Evolutionary conservation across 2,113 vertebrate genomes (phyloP).

Genomic region (Boleophthalmus pectinirostris): DNA sequence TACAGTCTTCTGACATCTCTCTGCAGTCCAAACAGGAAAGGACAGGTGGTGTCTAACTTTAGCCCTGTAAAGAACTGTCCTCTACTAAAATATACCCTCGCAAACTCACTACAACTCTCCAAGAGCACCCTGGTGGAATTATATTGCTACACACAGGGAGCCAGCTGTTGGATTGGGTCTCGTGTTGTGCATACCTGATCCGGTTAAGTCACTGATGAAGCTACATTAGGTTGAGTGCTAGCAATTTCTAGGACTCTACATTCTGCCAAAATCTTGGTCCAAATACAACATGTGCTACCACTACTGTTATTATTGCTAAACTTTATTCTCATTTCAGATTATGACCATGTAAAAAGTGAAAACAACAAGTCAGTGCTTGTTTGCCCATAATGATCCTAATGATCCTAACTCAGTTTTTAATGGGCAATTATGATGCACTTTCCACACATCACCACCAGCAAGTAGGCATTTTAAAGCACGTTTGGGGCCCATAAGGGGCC

Average conservation of each 20-base stretch:
- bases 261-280: not conserved
- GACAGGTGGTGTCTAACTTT: constrained; percentile 47
- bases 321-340: no score
- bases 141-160: constrained; percentile 1
- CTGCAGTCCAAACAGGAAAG: constrained; percentile 19
- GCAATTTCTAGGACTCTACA: not conserved
- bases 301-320: no score
- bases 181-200: not conserved
- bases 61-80: constrained; percentile 23
- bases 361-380: not conserved
- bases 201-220: not conserved
- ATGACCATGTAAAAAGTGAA: not conserved
- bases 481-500: constrained; percentile 14
- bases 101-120: constrained; percentile 17
- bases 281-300: no score
- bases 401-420: constrained; percentile 20
- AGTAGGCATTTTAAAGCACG: constrained; percentile 29
- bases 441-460: constrained; percentile 29
- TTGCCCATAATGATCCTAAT: constrained; percentile 9
- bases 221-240: not conserved
- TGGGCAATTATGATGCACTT: constrained; percentile 38
- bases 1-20: constrained; percentile 6
- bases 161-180: constrained; percentile 24
- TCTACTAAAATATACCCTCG: constrained; percentile 8
- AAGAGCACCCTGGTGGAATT: constrained; percentile 3